Conservation (phyloP, 2,113 vertebrate genomes). For the Etheostoma cragini region DNA sequence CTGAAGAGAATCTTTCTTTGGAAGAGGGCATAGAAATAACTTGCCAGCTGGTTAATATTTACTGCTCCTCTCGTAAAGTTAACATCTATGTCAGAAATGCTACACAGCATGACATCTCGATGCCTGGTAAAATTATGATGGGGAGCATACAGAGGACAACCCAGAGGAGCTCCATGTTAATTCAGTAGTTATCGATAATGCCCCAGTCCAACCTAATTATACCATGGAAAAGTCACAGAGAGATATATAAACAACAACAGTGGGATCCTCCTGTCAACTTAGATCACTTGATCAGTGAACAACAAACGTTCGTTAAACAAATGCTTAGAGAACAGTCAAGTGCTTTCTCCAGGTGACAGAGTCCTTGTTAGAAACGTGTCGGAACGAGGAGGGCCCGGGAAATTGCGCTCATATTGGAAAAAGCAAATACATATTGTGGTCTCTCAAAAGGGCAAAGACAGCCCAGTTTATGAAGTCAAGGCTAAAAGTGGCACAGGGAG, state of each 20-base stretch:
- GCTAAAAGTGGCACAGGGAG: conserved; percentile 3
- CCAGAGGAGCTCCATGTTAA: background rate
- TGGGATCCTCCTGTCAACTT: too few relatives aligned
- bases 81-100: conserved; percentile 7
- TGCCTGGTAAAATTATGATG: too few relatives aligned
- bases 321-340: background rate
- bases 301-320: too few relatives aligned
- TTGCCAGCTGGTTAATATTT: background rate
- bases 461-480: conserved; percentile 11
- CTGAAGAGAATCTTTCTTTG: background rate
- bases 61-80: background rate
- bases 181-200: too few relatives aligned
- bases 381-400: conserved; percentile 21
- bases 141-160: conserved; percentile 7
- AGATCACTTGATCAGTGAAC: too few relatives aligned
- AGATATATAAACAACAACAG: too few relatives aligned
- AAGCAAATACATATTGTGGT: background rate
- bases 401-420: conserved; percentile 30
- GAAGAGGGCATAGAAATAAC: background rate
- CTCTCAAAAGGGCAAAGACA: background rate
- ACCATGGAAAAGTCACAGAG: background rate
- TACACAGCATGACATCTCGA: too few relatives aligned
- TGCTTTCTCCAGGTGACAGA: background rate
- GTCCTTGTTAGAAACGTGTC: conserved; percentile 30
- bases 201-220: too few relatives aligned